Evolutionary conservation across 1,140 invertebrate genomes (phyloP).

Genomic region (Sipha flava): DNA sequence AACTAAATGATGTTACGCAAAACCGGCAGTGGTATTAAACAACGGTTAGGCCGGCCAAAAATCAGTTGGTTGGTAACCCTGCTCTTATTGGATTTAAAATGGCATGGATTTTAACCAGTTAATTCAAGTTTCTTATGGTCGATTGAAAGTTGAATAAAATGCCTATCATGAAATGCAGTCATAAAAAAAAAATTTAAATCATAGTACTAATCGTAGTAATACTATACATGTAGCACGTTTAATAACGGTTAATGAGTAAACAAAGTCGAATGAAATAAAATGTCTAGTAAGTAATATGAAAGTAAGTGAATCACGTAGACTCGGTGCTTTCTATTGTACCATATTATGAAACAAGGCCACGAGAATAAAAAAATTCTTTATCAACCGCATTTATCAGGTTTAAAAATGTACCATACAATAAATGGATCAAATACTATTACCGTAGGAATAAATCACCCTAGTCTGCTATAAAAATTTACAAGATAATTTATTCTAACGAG

Average conservation of each 20-base stretch:
- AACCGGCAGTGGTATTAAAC: too few species aligned
- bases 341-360: background rate
- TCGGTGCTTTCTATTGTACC: background rate
- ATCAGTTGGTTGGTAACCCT: too few species aligned
- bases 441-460: too few species aligned
- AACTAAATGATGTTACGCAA: too few species aligned
- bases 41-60: too few species aligned
- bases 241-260: background rate
- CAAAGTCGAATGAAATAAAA: background rate
- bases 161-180: background rate
- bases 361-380: background rate
- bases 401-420: too few species aligned
- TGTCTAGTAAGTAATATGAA: background rate
- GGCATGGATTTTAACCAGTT: background rate
- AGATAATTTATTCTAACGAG: too few species aligned
- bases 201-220: background rate
- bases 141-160: background rate
- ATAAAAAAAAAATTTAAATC: background rate
- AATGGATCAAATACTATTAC: too few species aligned
- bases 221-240: too few species aligned
- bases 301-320: background rate
- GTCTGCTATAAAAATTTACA: too few species aligned
- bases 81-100: background rate
- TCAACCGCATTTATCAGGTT: background rate
- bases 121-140: background rate